phyloP scores from a whole-genome alignment of 2,797 vertebrate species.

The Paedocypris micromegethes region DNA sequence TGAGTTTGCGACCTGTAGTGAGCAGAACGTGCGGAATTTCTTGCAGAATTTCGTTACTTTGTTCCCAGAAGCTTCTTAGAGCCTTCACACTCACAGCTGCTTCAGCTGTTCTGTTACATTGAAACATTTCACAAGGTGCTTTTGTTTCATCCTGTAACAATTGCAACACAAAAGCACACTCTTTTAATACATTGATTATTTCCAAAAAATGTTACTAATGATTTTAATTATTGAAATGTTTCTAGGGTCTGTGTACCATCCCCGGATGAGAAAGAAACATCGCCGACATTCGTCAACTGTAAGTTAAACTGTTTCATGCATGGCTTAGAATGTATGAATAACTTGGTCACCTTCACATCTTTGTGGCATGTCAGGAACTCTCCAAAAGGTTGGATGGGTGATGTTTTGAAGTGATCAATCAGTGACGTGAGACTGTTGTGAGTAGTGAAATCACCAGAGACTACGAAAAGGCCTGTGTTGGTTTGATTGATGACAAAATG shows the following conservation, averaged over 20 bases:
- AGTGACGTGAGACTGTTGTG: slow-evolving; percentile 65
- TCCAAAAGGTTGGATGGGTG: slow-evolving; percentile 75
- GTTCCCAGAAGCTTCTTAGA: slow-evolving; percentile 56
- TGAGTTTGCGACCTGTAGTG: slow-evolving; percentile 49
- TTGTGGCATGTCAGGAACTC: slow-evolving; percentile 68
- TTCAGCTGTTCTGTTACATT: slow-evolving; percentile 14
- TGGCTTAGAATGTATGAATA: background rate
- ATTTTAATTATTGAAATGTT: background rate
- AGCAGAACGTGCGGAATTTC: slow-evolving; percentile 43
- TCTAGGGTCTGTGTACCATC: too few relatives aligned
- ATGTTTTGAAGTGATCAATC: slow-evolving; percentile 66
- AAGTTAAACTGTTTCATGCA: background rate
- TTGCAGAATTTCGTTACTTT: slow-evolving; percentile 14
- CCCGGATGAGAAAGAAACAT: too few relatives aligned
- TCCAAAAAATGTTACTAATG: background rate
- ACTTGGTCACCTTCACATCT: slow-evolving; percentile 36
- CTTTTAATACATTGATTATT: background rate
- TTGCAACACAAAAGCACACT: background rate
- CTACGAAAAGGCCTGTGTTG: slow-evolving; percentile 57
- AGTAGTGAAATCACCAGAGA: slow-evolving; percentile 67
- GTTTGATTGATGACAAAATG: slow-evolving; percentile 79
- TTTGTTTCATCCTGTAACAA: slow-evolving; percentile 52
- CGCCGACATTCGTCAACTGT: background rate
- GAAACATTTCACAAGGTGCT: slow-evolving; percentile 70
- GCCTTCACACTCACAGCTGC: slow-evolving; percentile 59